Base-by-base conservation (phyloP, 2,888 invertebrate genomes). In the Caenorhabditis panamensis region DNA sequence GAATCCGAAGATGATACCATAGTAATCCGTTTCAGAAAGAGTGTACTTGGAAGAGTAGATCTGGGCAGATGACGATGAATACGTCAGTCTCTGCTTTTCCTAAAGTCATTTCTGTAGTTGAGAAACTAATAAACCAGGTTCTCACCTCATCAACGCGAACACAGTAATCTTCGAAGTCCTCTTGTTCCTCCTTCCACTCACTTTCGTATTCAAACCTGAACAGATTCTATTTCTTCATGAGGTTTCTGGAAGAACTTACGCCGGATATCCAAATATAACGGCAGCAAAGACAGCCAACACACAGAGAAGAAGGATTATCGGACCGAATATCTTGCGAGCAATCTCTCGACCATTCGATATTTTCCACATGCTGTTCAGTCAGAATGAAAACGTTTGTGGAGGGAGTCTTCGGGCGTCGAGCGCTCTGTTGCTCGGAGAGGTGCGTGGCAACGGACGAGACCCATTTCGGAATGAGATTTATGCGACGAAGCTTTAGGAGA, bases 141-240 rank as follows among this genome's bases (percentile, higher is more conserved):
- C 59, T 24, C 5, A 59, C 73, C n/a, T 47, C 63, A 11, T 58
- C 58, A 1, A 61, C 66, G 13, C 53, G 22, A 16, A 51, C 66
- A 9, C 61, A 51, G 0, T 51, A n/a, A 0, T 9, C 22, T 26
- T 75, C 75, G 16, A 75, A 75, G 8, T 53, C 61, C 24, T 75
- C 53, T 11, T 75, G 75, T 26, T 75, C 75, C 1, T 49, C 5
- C n/a, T 18, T 44, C 66, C 66, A 75, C 54, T 75, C 75, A 28
- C 18, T 44, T 3, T 53, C 41, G 53, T 75, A 75, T 20, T 75
- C 66, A 53, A 75, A 75, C 41, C 75, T 75, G 53, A 37, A 31
- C 51, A 18, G 20, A 26, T 37, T 31, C 18, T n/a, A n/a, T 1
- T 37, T 59, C 22, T 6, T 28, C 16, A 8, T 31, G n/a, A n/a